Conservation (phyloP, 1,140 invertebrate genomes). For the Saccostrea glomerata region DNA sequence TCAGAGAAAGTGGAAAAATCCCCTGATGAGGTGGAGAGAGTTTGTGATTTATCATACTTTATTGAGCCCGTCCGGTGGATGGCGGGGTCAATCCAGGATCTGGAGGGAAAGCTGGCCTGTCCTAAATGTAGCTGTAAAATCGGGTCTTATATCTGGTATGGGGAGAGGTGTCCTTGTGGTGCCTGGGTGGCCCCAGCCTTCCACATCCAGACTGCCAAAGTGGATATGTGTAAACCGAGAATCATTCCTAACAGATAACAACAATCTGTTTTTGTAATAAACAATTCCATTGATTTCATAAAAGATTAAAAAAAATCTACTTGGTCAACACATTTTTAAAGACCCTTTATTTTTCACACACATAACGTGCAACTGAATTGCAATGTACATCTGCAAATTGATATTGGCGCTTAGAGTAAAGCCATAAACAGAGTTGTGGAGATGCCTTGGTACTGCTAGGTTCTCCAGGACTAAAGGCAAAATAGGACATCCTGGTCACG, state of each 20-base stretch:
- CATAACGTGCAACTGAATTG: background rate
- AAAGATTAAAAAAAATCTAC: too few species aligned
- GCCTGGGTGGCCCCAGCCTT: conserved; percentile 77
- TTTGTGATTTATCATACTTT: conserved; percentile 68
- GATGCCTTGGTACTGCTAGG: background rate
- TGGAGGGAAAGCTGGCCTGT: conserved; percentile 73
- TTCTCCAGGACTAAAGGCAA: background rate
- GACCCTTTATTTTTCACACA: too few species aligned
- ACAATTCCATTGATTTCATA: too few species aligned
- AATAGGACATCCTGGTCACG: background rate
- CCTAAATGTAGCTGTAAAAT: conserved; percentile 75
- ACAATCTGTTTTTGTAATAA: too few species aligned
- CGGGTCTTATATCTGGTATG: conserved; percentile 76
- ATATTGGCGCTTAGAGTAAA: background rate
- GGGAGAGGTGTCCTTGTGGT: conserved; percentile 77
- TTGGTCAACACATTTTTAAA: too few species aligned
- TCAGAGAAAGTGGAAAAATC: conserved; percentile 22
- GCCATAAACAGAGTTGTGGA: background rate
- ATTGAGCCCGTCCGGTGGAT: conserved; percentile 74
- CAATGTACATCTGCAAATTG: background rate
- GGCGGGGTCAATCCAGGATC: conserved; percentile 59
- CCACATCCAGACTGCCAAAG: conserved; percentile 75
- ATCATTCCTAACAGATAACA: background rate
- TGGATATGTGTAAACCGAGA: conserved; percentile 67
- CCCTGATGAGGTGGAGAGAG: conserved; percentile 31